Evolutionary conservation across 2,797 vertebrate genomes (phyloP).

Genomic region (Holocentrus rufus): DNA sequence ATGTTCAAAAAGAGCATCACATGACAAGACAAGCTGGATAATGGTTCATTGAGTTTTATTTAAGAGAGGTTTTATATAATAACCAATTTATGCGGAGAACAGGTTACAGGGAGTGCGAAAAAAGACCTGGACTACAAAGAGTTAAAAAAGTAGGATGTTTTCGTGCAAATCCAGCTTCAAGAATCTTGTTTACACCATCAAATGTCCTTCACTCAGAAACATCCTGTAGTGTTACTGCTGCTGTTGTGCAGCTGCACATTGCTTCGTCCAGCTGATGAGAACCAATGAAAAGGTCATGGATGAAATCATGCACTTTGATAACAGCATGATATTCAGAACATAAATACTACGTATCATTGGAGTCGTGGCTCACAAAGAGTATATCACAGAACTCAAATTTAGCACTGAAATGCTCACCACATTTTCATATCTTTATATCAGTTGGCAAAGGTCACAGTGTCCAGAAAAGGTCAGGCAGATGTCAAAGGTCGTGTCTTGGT

Average conservation of each 20-base stretch:
- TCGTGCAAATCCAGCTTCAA: not conserved
- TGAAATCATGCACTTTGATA: not conserved
- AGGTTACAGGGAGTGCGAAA: conserved; percentile 8
- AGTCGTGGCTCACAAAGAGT: conserved; percentile 7
- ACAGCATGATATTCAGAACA: conserved; percentile 3
- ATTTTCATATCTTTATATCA: not conserved
- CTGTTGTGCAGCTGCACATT: not conserved
- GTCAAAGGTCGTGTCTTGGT: conserved; percentile 76
- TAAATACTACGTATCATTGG: not conserved
- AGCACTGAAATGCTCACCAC: not conserved
- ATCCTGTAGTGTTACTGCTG: not conserved
- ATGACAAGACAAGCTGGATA: conserved; percentile 4
- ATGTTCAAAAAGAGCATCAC: not conserved
- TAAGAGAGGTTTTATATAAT: not conserved
- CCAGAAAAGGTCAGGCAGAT: conserved; percentile 70
- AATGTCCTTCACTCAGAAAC: not conserved
- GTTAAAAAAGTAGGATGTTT: too few relatives aligned
- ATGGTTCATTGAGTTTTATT: not conserved
- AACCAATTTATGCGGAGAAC: not conserved
- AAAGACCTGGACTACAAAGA: conserved; percentile 4
- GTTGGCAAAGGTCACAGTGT: conserved; percentile 44
- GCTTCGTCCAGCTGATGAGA: not conserved
- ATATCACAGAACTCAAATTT: conserved; percentile 5
- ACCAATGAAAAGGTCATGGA: not conserved
- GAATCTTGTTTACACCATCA: not conserved